phyloP scores from a whole-genome alignment of 23 tunicate genomes.

The Phallusia fumigata region DNA sequence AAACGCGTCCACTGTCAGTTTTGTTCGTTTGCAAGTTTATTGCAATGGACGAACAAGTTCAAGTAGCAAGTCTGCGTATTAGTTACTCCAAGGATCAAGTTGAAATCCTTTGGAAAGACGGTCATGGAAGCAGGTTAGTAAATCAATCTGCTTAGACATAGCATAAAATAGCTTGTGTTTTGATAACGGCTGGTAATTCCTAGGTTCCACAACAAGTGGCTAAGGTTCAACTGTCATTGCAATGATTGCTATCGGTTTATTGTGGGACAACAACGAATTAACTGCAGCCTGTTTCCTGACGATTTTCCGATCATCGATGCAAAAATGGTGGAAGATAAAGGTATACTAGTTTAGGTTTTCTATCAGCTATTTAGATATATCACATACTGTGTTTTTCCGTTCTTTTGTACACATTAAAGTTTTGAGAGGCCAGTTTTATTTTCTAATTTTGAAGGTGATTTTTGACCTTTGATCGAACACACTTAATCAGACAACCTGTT shows the following conservation, averaged over 20 bases:
- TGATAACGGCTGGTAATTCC: background rate
- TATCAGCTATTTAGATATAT: too few species aligned
- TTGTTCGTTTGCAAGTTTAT: too few species aligned
- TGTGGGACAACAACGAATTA: slow-evolving; percentile 23
- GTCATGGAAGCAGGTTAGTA: slow-evolving; percentile 24
- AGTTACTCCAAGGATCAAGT: background rate
- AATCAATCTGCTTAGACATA: too few species aligned
- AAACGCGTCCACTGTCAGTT: too few species aligned
- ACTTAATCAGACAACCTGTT: too few species aligned
- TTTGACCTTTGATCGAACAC: too few species aligned
- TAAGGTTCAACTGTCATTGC: slow-evolving; percentile 58
- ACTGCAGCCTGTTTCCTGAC: slow-evolving; percentile 33
- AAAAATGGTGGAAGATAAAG: background rate
- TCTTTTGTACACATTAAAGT: too few species aligned
- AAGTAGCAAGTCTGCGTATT: background rate
- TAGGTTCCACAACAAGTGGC: slow-evolving; percentile 44
- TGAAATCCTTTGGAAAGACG: slow-evolving; percentile 28
- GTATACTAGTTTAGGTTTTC: too few species aligned
- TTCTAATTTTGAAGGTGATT: too few species aligned
- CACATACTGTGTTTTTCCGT: too few species aligned
- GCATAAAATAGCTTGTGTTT: background rate
- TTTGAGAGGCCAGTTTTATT: too few species aligned
- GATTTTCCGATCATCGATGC: background rate
- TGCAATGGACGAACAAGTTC: background rate
- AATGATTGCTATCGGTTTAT: slow-evolving; percentile 16